Base-by-base conservation (phyloP, 2,888 invertebrate genomes). In the Nephrocerus scutellatus region DNA sequence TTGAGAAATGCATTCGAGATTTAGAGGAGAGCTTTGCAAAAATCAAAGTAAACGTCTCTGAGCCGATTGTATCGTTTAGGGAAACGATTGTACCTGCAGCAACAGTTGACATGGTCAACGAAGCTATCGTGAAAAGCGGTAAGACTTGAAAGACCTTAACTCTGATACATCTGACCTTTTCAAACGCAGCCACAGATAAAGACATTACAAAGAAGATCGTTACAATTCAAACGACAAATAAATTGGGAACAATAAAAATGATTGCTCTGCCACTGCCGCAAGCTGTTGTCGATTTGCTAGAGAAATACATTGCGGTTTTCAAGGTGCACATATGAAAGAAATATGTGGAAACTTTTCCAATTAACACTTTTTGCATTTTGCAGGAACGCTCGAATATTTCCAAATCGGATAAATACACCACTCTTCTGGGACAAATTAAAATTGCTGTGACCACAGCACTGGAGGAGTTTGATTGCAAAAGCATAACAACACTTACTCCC, bases 1-100 rank as follows among this genome's bases (percentile, higher is more conserved):
- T 98, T 36, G 89, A 96, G 61, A 82, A 93, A 59, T 98, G 98
- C 69, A 72, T 98, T 5, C 87, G 89, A 60, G 98, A 98, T 71
- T 74, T 98, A 36, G 81, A 77, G 52, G 74, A 72, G 41, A 77
- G 80, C 49, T 93, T 89, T 69, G 89, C 87, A 0, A 84, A 84
- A 63, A 79, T 90, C 43, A 83, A 88, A 33, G 72, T 96, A n/a
- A 82, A 82, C 47, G 90, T 89, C 1, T 97, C 97, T 0, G 81
- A 86, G 57, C 97, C 97, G 0, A 96, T 98, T 54, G 96, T 98
- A 2, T 88, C 96, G 6, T 91, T 97, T 59, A 76, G 89, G 50
- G 98, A 98, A 70, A 98, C 97, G 0, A 78, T 98, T 36, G 76
- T 93, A 1, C 76, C 77, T 12, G 82, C 81, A 13, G 87, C 85